Evolutionary conservation across 2,888 invertebrate species (phyloP), one percentile per base, ranked within the genome.

Genomic region (Mycalesis mineus): DNA sequence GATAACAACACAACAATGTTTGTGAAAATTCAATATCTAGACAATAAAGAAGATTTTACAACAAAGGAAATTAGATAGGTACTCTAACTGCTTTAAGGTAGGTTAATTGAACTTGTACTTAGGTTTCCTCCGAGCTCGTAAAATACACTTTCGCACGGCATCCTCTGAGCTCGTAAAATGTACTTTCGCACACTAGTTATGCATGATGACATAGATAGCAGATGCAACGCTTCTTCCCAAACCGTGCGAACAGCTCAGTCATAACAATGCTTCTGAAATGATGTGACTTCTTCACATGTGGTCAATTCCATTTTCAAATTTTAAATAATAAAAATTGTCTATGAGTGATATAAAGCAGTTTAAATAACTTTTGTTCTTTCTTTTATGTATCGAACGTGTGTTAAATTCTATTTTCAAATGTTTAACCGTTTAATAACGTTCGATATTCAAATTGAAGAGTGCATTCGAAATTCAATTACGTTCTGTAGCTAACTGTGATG

Each of bases 211-310:
- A 73, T 69, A 72, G 80, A 83, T 82, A 76, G 71, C 57, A 55
- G 44, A 61, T 60, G 55, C 58, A 57, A 56, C 51, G 48, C 57
- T 57, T 53, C 59, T 17, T 65, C 71, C 72, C 62, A 72, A 82
- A 77, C 74, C 75, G 80, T 79, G 82, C 66, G 80, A 79, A 70
- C 69, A 62, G 64, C 70, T 84, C 86, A 88, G 88, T 88, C 78
- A 78, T 76, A 80, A 81, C 73, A 73, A 85, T 85, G 87, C 77
- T 84, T 80, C 80, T 88, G 84, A 82, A 84, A 81, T 87, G 86
- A 83, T 82, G 82, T 77, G 85, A 85, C 70, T 85, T 85, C 74
- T 77, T 88, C 68, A 74, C 76, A 65, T 86, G 87, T 74, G 88
- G 88, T 88, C 81, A 81, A 85, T 87, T 77, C 68, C 57, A 62